Evolutionary conservation across 30 jellyfish, hydroid and myxozoan genomes (phyloP).

Genomic region (Rhopilema esculentum): DNA sequence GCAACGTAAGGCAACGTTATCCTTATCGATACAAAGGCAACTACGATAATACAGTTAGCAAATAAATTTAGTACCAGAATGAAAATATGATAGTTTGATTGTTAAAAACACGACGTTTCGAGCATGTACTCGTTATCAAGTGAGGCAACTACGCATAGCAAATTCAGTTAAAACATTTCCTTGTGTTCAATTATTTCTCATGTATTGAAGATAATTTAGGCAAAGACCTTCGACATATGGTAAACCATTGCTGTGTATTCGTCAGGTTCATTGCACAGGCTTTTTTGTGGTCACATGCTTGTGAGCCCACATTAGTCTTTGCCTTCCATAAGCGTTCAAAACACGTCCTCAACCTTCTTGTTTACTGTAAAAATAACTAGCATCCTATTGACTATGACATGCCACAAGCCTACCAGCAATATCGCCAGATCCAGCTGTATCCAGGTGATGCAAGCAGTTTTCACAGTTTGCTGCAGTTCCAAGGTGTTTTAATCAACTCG

Average conservation of each 20-base stretch:
- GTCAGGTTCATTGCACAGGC: neutral
- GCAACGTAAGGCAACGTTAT: no score
- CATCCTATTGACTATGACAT: neutral
- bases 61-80: no score
- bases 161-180: no score
- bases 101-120: no score
- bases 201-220: neutral
- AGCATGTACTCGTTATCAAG: no score
- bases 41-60: no score
- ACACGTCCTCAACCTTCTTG: neutral
- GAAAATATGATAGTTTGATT: no score
- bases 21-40: no score
- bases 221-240: neutral
- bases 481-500: neutral
- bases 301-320: neutral
- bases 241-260: neutral
- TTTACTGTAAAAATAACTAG: neutral
- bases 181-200: neutral
- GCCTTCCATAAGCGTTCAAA: neutral
- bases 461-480: neutral
- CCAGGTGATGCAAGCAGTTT: neutral
- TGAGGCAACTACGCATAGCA: neutral
- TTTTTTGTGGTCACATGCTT: neutral
- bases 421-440: conserved; percentile 5
- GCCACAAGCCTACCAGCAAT: conserved; percentile 31